Conservation (phyloP, 2,888 invertebrate species). For the Tetragonisca angustula region DNA sequence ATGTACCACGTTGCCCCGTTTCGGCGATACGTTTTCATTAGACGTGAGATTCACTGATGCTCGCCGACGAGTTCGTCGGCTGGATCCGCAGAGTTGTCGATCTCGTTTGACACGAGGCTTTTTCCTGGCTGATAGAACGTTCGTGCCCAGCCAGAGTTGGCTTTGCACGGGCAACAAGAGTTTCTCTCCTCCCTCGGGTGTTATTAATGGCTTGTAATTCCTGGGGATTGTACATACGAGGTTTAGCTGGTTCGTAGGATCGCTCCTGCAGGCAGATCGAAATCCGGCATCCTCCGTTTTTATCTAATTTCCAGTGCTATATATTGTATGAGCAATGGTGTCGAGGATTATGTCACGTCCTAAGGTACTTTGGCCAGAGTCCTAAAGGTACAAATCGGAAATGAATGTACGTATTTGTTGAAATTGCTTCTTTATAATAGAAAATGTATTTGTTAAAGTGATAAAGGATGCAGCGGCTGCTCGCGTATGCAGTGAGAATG, state of each 20-base stretch:
- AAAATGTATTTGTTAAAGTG: too few species aligned
- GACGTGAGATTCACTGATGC: slow-evolving; percentile 22
- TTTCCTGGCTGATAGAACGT: slow-evolving; percentile 23
- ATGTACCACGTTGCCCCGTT: slow-evolving; percentile 20
- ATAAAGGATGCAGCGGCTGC: too few species aligned
- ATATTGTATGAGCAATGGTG: not conserved
- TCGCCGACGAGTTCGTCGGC: slow-evolving; percentile 11
- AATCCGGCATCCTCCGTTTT: too few species aligned
- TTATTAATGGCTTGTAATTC: slow-evolving; percentile 6
- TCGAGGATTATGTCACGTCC: too few species aligned
- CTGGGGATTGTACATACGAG: not conserved
- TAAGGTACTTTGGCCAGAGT: too few species aligned
- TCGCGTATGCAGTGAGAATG: too few species aligned
- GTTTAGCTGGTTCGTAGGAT: not conserved
- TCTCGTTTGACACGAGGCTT: slow-evolving; percentile 27
- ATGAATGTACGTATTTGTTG: too few species aligned
- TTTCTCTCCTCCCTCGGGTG: not conserved
- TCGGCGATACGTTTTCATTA: slow-evolving; percentile 65
- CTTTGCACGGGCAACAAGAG: not conserved
- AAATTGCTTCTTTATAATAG: too few species aligned
- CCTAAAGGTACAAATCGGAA: too few species aligned
- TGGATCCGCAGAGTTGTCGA: slow-evolving; percentile 35
- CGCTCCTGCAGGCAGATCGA: not conserved
- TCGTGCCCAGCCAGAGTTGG: not conserved
- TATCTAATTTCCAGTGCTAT: not conserved